A percentile compares a stretch with the other conserved stretches of the same genome.
These are phyloP conservation scores for Pogonomyrmex californicus DNA, from an alignment of 1,140 invertebrate genomes.

Conservation along the genomic window DNA sequence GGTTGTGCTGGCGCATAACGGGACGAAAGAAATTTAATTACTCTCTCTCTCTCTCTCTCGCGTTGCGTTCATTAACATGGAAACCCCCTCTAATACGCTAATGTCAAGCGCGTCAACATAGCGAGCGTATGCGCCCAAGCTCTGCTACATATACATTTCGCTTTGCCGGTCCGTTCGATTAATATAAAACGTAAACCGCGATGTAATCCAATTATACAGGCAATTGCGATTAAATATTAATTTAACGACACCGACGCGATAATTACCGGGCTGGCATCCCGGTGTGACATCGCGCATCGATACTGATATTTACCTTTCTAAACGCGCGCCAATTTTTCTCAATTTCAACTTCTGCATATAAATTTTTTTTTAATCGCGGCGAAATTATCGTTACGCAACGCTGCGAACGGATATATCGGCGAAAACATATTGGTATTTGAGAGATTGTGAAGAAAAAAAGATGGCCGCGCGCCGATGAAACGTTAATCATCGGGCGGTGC, in stretches of 20 bases:
- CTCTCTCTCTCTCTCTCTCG: background rate
- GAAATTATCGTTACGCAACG: background rate
- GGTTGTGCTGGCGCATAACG: background rate
- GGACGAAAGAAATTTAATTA: conserved; percentile 69
- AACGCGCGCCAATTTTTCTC: background rate
- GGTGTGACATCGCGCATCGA: background rate
- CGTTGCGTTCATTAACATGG: conserved; percentile 43
- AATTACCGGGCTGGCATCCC: background rate
- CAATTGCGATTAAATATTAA: conserved; percentile 59
- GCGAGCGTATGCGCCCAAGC: background rate
- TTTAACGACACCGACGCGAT: conserved; percentile 38
- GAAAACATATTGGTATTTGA: background rate
- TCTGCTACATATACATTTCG: conserved; percentile 5
- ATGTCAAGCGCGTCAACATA: conserved; percentile 51
- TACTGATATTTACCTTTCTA: conserved; percentile 2
- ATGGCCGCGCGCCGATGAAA: background rate
- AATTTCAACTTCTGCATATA: background rate
- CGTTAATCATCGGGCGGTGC: background rate
- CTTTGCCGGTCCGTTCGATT: conserved; percentile 32
- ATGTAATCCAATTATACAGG: conserved; percentile 51
- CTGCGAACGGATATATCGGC: background rate
- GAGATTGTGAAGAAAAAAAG: background rate
- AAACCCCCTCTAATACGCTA: conserved; percentile 26
- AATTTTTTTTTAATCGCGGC: background rate
- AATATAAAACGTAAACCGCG: conserved; percentile 52